A percentile compares a stretch with the other conserved stretches of the same genome.
Evolutionary conservation across 2,113 vertebrate genomes (phyloP).

Genomic region (Oreotrochilus melanogaster): DNA sequence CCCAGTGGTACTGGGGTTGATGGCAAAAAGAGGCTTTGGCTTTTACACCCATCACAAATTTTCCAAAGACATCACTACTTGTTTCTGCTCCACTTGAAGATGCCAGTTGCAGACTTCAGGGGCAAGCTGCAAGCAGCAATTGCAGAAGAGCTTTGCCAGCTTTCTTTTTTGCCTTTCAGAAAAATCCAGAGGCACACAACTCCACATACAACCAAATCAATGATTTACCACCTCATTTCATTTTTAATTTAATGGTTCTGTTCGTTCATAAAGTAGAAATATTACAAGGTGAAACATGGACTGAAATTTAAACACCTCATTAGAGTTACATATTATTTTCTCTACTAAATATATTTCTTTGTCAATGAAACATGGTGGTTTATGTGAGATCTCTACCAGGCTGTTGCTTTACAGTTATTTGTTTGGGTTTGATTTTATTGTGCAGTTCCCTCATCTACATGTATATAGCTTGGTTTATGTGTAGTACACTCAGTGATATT

Average conservation of each 20-base stretch:
- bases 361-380: constrained; percentile 62
- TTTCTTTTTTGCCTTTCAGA: background rate
- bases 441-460: constrained; percentile 22
- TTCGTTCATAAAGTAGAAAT: constrained; percentile 74
- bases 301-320: constrained; percentile 75
- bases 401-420: constrained; percentile 45
- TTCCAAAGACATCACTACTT: background rate
- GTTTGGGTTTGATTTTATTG: constrained; percentile 39
- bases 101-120: background rate
- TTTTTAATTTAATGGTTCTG: constrained; percentile 73
- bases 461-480: background rate
- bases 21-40: background rate
- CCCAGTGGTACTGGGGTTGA: background rate
- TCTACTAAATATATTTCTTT: constrained; percentile 66
- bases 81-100: background rate
- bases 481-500: background rate
- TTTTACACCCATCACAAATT: background rate
- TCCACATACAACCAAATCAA: constrained; percentile 24
- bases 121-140: background rate
- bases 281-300: constrained; percentile 68
- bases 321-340: constrained; percentile 69
- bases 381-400: constrained; percentile 14
- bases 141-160: background rate
- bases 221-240: constrained; percentile 74
- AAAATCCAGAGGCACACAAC: constrained; percentile 34